A percentile compares a stretch with the other conserved stretches of the same genome.
These are phyloP conservation scores for Nematostella vectensis DNA, from an alignment of 92 coral and sea anemone genomes.

Conservation along the genomic window DNA sequence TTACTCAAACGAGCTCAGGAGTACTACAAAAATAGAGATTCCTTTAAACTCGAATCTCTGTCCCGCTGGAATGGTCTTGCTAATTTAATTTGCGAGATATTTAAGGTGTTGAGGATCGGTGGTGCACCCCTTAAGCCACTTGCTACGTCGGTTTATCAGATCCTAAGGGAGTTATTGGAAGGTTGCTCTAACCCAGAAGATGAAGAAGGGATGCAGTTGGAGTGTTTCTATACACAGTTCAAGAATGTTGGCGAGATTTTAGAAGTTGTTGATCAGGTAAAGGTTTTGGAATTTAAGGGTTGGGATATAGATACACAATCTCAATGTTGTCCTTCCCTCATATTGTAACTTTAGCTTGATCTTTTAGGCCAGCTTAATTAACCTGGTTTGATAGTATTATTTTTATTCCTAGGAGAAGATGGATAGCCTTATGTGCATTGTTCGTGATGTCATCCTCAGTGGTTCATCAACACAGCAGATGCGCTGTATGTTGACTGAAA, in stretches of 20 bases:
- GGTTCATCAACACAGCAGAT: slow-evolving; percentile 42
- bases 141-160: slow-evolving; percentile 51
- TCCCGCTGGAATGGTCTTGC: slow-evolving; percentile 63
- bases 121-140: slow-evolving; percentile 62
- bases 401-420: slow-evolving; percentile 44
- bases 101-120: slow-evolving; percentile 48
- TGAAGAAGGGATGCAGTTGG: slow-evolving; percentile 39
- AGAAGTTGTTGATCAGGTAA: slow-evolving; percentile 55
- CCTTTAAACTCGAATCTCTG: slow-evolving; percentile 27
- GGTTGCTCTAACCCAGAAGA: slow-evolving; percentile 4
- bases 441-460: slow-evolving; percentile 59
- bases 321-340: too few relatives aligned
- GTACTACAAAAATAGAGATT: slow-evolving; percentile 65
- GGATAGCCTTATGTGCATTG: slow-evolving; percentile 44
- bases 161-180: slow-evolving; percentile 54
- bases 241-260: slow-evolving; percentile 52
- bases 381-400: too few relatives aligned
- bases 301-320: too few relatives aligned
- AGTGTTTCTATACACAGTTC: slow-evolving; percentile 54
- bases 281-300: not conserved
- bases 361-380: too few relatives aligned
- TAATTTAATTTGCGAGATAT: slow-evolving; percentile 65
- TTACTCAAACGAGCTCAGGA: slow-evolving; percentile 73
- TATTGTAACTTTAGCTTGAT: too few relatives aligned
- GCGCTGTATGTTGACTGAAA: slow-evolving; percentile 69